phyloP scores from a whole-genome alignment of 2,888 invertebrate species.

The Petrolisthes manimaculis region DNA sequence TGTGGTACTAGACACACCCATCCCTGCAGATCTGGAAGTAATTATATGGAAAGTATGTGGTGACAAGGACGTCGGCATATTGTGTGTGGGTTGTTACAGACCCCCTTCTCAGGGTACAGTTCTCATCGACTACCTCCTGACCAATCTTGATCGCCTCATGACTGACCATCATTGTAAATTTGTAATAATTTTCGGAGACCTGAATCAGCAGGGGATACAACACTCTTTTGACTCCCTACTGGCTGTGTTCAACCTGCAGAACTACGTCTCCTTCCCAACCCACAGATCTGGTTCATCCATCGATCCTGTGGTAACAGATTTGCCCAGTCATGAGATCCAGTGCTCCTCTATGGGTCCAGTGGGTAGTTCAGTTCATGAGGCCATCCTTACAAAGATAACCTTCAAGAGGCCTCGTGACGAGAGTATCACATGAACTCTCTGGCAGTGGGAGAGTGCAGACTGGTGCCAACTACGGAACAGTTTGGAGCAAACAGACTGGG shows the following conservation, averaged over 20 bases:
- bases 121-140: neutral
- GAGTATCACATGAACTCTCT: neutral
- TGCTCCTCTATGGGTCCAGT: neutral
- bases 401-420: neutral
- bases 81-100: neutral
- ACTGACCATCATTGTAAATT: neutral
- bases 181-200: neutral
- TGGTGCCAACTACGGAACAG: neutral
- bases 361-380: neutral
- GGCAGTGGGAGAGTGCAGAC: neutral
- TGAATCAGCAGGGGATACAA: neutral
- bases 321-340: neutral
- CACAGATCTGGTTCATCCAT: neutral
- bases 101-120: neutral
- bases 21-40: neutral
- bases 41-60: neutral
- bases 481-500: neutral
- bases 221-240: neutral
- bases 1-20: neutral
- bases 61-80: neutral
- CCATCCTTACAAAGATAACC: neutral
- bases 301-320: neutral
- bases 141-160: neutral
- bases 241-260: constrained; percentile 2
- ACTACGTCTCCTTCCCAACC: neutral